A percentile compares a stretch with the other conserved stretches of the same genome.
These are phyloP conservation scores for Psammodynastes pulverulentus DNA, from an alignment of 2,113 vertebrate species.

Conservation along the genomic window DNA sequence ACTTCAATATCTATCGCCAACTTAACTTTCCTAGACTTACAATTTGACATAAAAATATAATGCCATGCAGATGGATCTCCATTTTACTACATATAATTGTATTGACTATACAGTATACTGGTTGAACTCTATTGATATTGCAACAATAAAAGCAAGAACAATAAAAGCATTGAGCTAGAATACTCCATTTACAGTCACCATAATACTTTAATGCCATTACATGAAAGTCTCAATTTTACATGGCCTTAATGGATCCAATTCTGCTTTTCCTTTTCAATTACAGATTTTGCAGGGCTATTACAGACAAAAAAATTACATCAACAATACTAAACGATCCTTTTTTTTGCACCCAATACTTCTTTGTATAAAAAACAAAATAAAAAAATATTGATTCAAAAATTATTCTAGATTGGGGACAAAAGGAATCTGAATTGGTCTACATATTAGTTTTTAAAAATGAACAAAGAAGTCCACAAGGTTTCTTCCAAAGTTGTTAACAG, in stretches of 20 bases:
- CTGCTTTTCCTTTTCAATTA: constrained; percentile 50
- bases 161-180: constrained; percentile 62
- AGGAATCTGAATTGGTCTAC: constrained; percentile 4
- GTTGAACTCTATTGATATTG: constrained; percentile 39
- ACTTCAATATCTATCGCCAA: not conserved
- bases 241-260: constrained; percentile 63
- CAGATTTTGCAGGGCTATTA: constrained; percentile 45
- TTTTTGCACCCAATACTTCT: constrained; percentile 34
- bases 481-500: constrained; percentile 62
- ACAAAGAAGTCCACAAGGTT: constrained; percentile 6
- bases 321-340: constrained; percentile 35
- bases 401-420: not conserved
- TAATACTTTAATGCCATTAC: constrained; percentile 59
- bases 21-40: not conserved
- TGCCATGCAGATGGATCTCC: constrained; percentile 22
- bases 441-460: constrained; percentile 29
- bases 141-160: not conserved
- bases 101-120: not conserved
- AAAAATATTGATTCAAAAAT: constrained; percentile 23
- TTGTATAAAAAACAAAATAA: not conserved
- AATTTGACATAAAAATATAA: not conserved
- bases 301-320: constrained; percentile 22
- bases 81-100: constrained; percentile 19
- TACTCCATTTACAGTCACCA: constrained; percentile 41
- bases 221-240: constrained; percentile 57